Evolutionary conservation across 1,140 invertebrate genomes (phyloP), one percentile per base, ranked within the genome.

Genomic region (Bicyclus anynana): DNA sequence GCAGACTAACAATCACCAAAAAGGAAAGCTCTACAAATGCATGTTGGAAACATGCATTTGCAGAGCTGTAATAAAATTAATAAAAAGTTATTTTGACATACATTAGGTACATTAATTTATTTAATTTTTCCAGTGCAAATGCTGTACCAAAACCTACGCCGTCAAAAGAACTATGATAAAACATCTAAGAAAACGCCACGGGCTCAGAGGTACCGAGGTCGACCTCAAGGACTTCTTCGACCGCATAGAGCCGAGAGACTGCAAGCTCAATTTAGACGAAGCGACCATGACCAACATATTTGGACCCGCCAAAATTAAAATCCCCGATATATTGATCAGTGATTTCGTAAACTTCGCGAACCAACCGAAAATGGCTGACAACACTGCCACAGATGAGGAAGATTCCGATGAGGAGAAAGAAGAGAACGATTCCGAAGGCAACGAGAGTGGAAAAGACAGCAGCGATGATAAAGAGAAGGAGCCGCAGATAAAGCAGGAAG

Each of bases 71-170:
- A n/a, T n/a, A n/a, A n/a, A n/a, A n/a, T n/a, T n/a, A n/a, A n/a
- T n/a, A n/a, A n/a, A n/a, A n/a, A n/a, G n/a, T n/a, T n/a, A n/a
- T n/a, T n/a, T n/a, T n/a, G n/a, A n/a, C n/a, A n/a, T n/a, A n/a
- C n/a, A n/a, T n/a, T n/a, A n/a, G n/a, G n/a, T n/a, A n/a, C n/a
- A n/a, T n/a, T 37, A 56, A 62, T 48, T 40, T 33, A 27, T 63
- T 49, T 50, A 57, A 69, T 51, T 55, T 50, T 84, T 75, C 13
- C 68, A 89, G 87, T 89, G 87, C 60, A 78, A 82, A 65, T 58
- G 74, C 33, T 89, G 87, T 54, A 72, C 75, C 16, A 89, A 89
- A 72, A 71, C 75, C 0, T 88, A 84, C 49, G 76, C 79, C 6
- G 77, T 79, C 7, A 85, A 80, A 53, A 69, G 77, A 5, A 80